phyloP scores from a whole-genome alignment of 2,888 invertebrate species.

The Hydroisotoma schaefferi region DNA sequence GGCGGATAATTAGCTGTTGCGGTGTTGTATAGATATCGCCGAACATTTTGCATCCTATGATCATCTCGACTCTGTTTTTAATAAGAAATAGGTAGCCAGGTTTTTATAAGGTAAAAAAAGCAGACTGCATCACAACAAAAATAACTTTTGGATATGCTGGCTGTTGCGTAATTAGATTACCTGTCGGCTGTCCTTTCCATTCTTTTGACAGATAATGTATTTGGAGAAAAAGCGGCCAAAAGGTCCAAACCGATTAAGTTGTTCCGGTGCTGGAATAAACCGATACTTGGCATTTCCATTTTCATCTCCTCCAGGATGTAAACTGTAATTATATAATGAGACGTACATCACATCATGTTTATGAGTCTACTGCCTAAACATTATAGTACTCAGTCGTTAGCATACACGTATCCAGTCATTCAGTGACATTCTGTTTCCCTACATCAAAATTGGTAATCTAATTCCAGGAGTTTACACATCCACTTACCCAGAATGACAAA shows the following conservation, averaged over 20 bases:
- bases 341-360: background rate
- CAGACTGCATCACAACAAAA: background rate
- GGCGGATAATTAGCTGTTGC: conserved; percentile 37
- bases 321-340: conserved; percentile 21
- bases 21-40: conserved; percentile 46
- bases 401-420: background rate
- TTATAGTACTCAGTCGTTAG: background rate
- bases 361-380: background rate
- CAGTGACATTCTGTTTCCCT: background rate
- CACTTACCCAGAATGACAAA: conserved; percentile 54
- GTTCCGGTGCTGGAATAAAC: conserved; percentile 40
- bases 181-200: conserved; percentile 41
- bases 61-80: conserved; percentile 35
- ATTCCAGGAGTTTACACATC: background rate
- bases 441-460: background rate
- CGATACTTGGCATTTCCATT: conserved; percentile 48
- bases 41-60: conserved; percentile 47
- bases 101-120: background rate
- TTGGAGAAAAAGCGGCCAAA: conserved; percentile 46
- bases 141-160: background rate
- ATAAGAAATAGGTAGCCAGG: background rate
- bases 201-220: conserved; percentile 46
- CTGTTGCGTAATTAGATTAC: conserved; percentile 15
- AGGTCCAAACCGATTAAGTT: conserved; percentile 40
- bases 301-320: conserved; percentile 46